Percentiles rank a stretch among this genome's conserved stretches.
These are phyloP conservation scores for Emys orbicularis DNA, from an alignment of 2,797 vertebrate genomes.

Conservation along the genomic window DNA sequence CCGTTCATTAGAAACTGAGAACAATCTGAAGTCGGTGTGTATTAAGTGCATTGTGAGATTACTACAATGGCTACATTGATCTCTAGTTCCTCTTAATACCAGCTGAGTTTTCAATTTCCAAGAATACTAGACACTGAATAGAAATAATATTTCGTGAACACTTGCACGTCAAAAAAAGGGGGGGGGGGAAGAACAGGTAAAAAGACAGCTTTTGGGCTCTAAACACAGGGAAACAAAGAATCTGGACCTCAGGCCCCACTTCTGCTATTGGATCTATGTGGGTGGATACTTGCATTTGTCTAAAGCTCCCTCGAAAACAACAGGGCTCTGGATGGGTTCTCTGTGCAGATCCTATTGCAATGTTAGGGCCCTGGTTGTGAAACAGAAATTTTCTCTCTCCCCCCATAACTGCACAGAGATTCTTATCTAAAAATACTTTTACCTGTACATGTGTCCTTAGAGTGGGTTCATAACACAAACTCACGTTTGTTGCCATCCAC, in stretches of 20 bases:
- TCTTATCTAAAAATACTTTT: background rate
- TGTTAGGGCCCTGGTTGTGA: background rate
- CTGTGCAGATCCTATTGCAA: background rate
- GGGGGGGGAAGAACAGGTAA: background rate
- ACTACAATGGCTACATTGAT: background rate
- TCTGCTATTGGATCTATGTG: background rate
- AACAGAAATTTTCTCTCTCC: background rate
- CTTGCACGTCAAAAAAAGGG: background rate
- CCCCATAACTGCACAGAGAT: background rate
- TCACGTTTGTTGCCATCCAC: background rate
- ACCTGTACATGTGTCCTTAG: fast-evolving
- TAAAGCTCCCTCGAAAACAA: background rate
- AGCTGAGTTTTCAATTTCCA: background rate
- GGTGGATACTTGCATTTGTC: background rate
- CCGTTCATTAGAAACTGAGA: background rate
- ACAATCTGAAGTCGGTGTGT: background rate
- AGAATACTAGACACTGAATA: background rate
- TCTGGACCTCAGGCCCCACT: background rate
- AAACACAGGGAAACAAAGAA: background rate
- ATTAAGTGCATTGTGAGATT: background rate
- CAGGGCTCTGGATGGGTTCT: background rate
- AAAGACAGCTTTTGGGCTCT: background rate
- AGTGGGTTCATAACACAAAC: background rate
- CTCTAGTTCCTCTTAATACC: background rate
- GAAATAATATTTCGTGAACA: background rate